Conservation (phyloP, 2,888 invertebrate genomes). For the Drepana falcataria region DNA sequence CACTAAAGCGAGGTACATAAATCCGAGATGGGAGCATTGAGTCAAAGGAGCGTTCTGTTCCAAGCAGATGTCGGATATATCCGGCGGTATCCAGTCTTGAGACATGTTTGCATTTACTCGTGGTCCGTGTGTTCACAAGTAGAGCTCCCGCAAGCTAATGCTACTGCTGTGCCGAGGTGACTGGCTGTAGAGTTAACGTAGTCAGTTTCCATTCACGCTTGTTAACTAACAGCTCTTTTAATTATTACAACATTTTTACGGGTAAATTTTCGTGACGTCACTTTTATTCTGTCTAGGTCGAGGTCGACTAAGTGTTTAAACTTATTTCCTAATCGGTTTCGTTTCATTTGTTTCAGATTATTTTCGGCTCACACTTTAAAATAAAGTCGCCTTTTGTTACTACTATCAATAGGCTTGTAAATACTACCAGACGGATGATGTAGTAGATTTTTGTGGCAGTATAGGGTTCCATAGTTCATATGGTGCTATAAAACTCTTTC, state of each 20-base stretch:
- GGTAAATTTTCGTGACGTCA: not conserved
- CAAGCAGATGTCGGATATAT: conserved; percentile 75
- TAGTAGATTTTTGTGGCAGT: too few species aligned
- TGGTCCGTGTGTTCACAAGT: conserved; percentile 16
- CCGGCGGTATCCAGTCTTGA: conserved; percentile 75
- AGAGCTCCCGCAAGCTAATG: conserved; percentile 18
- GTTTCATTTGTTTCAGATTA: not conserved
- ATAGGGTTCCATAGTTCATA: too few species aligned
- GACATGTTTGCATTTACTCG: conserved; percentile 33
- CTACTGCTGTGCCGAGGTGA: conserved; percentile 11
- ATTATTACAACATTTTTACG: not conserved
- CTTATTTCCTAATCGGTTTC: not conserved
- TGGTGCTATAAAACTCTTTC: too few species aligned
- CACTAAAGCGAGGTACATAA: conserved; percentile 79
- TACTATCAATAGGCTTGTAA: too few species aligned
- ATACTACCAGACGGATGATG: too few species aligned
- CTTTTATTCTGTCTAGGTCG: not conserved
- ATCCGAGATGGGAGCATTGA: conserved; percentile 78
- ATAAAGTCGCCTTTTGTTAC: too few species aligned
- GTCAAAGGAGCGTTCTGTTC: conserved; percentile 73
- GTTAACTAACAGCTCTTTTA: conserved; percentile 9
- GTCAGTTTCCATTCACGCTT: conserved; percentile 12
- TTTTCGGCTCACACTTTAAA: too few species aligned
- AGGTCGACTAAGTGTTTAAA: not conserved
- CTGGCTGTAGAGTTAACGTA: conserved; percentile 13